Conservation (phyloP, 2,113 vertebrate genomes). For the Ovibos moschatus region DNA sequence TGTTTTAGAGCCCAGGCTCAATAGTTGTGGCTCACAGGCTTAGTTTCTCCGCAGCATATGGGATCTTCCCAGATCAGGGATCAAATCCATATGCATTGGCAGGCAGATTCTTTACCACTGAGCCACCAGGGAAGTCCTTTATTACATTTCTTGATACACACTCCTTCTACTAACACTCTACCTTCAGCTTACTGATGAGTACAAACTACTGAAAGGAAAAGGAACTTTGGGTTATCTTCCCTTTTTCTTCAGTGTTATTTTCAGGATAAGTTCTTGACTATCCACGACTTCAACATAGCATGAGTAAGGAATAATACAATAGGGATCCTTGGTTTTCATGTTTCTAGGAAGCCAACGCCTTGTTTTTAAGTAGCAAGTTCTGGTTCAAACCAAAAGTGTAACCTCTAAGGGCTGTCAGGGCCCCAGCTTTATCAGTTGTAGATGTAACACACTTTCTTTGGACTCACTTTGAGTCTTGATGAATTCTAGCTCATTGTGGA, state of each 20-base stretch:
- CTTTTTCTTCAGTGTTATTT: not conserved
- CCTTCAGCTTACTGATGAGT: not conserved
- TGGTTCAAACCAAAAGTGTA: not conserved
- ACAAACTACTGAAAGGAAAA: not conserved
- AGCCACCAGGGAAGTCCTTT: not conserved
- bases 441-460: not conserved
- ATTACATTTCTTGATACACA: not conserved
- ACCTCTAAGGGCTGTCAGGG: not conserved
- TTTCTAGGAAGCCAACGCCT: not conserved
- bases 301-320: not conserved
- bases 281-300: not conserved
- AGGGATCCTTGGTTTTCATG: not conserved
- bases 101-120: not conserved
- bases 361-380: not conserved
- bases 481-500: not conserved
- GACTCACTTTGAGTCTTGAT: not conserved
- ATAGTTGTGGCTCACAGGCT: not conserved
- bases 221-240: not conserved
- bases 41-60: not conserved
- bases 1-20: not conserved
- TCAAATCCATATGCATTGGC: not conserved
- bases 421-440: not conserved
- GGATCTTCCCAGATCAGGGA: not conserved
- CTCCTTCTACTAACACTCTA: not conserved
- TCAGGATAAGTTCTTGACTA: not conserved